These are phyloP conservation scores for Anthopleura sola DNA, from an alignment of 64 coral and sea anemone genomes.

Conservation along the genomic window DNA sequence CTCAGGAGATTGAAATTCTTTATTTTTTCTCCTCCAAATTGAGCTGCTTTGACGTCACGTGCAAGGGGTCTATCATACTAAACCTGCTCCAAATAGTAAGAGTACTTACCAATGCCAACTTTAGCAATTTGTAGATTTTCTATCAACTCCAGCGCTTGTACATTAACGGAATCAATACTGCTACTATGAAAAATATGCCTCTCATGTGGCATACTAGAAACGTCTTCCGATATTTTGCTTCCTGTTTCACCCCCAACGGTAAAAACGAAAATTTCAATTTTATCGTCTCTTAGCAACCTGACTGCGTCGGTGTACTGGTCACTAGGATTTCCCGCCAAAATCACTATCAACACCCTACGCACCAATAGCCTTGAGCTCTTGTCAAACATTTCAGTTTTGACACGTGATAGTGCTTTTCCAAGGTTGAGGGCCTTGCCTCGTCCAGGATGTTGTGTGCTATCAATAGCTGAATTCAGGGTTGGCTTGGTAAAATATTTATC, in stretches of 20 bases:
- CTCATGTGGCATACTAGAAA: constrained; percentile 12
- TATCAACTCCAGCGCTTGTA: constrained; percentile 43
- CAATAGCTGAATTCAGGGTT: constrained; percentile 41
- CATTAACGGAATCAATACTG: constrained; percentile 19
- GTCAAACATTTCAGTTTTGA: constrained; percentile 41
- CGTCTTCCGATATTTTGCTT: background rate
- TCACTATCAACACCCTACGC: constrained; percentile 46
- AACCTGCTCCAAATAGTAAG: too few species aligned
- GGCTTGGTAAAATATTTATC: constrained; percentile 65
- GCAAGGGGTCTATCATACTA: too few species aligned
- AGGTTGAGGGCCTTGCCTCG: constrained; percentile 37
- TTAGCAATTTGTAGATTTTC: constrained; percentile 67
- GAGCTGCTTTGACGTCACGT: too few species aligned
- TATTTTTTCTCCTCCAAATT: too few species aligned
- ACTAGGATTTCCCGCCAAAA: constrained; percentile 45
- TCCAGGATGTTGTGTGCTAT: constrained; percentile 55
- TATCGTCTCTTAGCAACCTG: constrained; percentile 57
- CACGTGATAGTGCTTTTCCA: constrained; percentile 35
- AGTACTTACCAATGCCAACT: constrained; percentile 61
- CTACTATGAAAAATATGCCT: constrained; percentile 10
- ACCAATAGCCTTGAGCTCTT: constrained; percentile 29
- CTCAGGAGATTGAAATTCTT: too few species aligned
- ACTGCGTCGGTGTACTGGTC: constrained; percentile 49
- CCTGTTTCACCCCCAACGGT: constrained; percentile 21
- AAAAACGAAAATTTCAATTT: constrained; percentile 65